These are phyloP conservation scores for Hipposideros larvatus DNA, from an alignment of 2,797 vertebrate genomes.

Conservation along the genomic window DNA sequence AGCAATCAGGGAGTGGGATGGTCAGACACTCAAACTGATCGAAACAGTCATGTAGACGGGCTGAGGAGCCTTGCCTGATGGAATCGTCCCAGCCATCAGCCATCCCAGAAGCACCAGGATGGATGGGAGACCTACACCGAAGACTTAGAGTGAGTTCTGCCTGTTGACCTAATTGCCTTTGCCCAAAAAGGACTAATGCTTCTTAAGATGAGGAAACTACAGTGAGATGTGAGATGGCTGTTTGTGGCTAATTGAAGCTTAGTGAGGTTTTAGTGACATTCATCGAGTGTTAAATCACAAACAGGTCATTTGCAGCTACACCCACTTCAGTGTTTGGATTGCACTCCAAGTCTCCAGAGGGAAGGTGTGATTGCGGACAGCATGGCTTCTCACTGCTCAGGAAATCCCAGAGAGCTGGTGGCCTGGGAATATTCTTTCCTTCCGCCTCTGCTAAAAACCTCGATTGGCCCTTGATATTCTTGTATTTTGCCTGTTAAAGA, in stretches of 20 bases:
- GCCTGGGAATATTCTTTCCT: neutral
- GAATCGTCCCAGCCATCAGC: neutral
- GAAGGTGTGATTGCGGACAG: neutral
- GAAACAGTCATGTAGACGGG: neutral
- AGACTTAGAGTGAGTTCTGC: neutral
- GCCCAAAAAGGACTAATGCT: constrained; percentile 27
- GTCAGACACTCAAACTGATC: neutral
- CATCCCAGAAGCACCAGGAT: neutral
- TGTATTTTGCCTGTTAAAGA: constrained; percentile 58
- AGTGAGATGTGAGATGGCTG: neutral
- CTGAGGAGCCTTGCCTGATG: neutral
- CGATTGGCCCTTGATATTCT: constrained; percentile 14
- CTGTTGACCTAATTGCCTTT: constrained; percentile 36
- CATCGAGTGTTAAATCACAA: constrained; percentile 30
- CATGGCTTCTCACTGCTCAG: constrained; percentile 5
- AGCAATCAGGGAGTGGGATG: neutral
- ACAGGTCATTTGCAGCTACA: constrained; percentile 22
- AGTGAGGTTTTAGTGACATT: constrained; percentile 12
- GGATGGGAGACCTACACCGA: neutral
- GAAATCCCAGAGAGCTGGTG: neutral
- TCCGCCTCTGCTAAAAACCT: neutral
- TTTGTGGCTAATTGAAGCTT: constrained; percentile 53
- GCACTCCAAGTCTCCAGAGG: neutral
- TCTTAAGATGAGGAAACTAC: constrained; percentile 18
- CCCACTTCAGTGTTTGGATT: neutral